These are phyloP conservation scores for Diaphora mendica DNA, from an alignment of 2,888 invertebrate species.

Conservation along the genomic window DNA sequence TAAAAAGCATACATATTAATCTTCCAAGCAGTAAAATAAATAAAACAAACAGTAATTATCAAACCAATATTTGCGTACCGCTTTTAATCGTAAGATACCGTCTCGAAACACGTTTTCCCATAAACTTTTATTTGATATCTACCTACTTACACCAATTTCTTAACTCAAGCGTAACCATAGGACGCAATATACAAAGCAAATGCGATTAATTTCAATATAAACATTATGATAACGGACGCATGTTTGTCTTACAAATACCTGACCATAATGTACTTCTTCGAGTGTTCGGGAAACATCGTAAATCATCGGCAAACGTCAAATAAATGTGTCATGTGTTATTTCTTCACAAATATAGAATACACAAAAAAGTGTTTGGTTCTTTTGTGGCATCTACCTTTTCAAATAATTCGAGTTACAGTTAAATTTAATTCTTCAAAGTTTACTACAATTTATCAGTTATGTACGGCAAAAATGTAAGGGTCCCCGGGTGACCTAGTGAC, in stretches of 20 bases:
- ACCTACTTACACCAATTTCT: slow-evolving; percentile 36
- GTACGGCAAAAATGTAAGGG: too few species aligned
- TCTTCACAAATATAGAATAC: slow-evolving; percentile 22
- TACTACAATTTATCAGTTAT: too few species aligned
- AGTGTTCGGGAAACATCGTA: slow-evolving; percentile 33
- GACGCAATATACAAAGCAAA: slow-evolving; percentile 39
- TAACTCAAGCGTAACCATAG: slow-evolving; percentile 25
- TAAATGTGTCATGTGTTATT: slow-evolving; percentile 17
- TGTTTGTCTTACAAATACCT: slow-evolving; percentile 32
- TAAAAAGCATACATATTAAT: not conserved
- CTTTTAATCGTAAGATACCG: not conserved
- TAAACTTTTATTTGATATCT: slow-evolving; percentile 6
- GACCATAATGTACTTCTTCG: slow-evolving; percentile 15
- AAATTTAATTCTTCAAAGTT: not conserved
- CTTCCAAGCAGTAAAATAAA: not conserved
- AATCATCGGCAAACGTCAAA: slow-evolving; percentile 33
- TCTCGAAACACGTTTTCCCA: not conserved
- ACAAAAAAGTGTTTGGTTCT: slow-evolving; percentile 6
- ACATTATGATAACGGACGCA: slow-evolving; percentile 49
- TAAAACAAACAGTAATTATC: not conserved
- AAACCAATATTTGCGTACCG: slow-evolving; percentile 9
- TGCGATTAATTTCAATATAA: slow-evolving; percentile 44
- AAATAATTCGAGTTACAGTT: not conserved
- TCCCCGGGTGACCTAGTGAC: too few species aligned
- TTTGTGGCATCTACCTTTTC: not conserved